These are phyloP conservation scores for Tiliacea aurago DNA, from an alignment of 2,888 invertebrate species.

Conservation along the genomic window DNA sequence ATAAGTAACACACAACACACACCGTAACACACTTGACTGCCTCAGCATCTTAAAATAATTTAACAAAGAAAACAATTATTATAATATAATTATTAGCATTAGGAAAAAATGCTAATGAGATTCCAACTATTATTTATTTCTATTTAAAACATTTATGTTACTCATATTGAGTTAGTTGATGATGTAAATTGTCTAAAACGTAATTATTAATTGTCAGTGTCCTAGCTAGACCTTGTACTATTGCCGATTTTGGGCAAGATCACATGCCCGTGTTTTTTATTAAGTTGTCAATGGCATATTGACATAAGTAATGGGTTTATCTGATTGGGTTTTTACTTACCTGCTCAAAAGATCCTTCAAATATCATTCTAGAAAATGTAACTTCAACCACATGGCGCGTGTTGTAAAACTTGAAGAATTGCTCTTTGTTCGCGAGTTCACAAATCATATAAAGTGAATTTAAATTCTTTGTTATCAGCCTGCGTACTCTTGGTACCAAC, in stretches of 20 bases:
- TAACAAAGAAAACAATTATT: too few relatives aligned
- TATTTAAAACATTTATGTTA: too few relatives aligned
- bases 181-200: background rate
- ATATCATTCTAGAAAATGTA: constrained; percentile 1
- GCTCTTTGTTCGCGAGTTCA: background rate
- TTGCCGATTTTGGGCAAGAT: constrained; percentile 12
- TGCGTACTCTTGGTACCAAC: constrained; percentile 2
- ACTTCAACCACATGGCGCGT: background rate
- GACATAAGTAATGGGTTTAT: background rate
- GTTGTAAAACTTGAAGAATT: background rate
- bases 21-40: too few relatives aligned
- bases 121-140: too few relatives aligned
- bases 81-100: too few relatives aligned
- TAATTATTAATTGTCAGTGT: background rate
- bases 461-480: background rate
- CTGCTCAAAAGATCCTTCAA: constrained; percentile 5
- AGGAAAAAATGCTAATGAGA: too few relatives aligned
- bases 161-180: too few relatives aligned
- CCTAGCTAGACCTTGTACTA: constrained; percentile 15
- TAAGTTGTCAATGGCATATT: constrained; percentile 3
- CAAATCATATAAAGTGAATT: background rate
- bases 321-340: background rate
- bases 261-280: background rate
- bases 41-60: too few relatives aligned
- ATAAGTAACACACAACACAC: too few relatives aligned